phyloP scores from a whole-genome alignment of 2,888 invertebrate genomes.

The Acleris emargana region DNA sequence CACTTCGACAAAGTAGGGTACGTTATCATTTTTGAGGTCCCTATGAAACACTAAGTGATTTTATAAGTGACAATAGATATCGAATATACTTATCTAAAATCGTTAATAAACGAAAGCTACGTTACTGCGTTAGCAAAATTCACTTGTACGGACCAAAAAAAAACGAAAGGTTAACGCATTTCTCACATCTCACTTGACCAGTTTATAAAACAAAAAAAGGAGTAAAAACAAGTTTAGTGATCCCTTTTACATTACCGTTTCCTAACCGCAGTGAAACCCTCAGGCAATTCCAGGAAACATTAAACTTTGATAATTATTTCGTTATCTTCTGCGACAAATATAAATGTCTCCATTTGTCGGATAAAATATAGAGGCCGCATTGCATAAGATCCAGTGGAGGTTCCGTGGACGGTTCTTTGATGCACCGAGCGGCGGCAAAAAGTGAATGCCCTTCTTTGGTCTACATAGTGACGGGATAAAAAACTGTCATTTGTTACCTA shows the following conservation, averaged over 20 bases:
- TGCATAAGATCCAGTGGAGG: background rate
- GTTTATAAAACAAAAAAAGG: too few relatives aligned
- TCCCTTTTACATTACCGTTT: background rate
- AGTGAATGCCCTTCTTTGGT: slow-evolving; percentile 11
- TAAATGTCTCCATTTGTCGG: slow-evolving; percentile 46
- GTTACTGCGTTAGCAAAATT: too few relatives aligned
- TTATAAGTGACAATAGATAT: too few relatives aligned
- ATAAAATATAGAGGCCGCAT: background rate
- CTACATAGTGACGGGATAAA: slow-evolving; percentile 11
- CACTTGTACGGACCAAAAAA: too few relatives aligned
- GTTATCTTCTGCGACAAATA: slow-evolving; percentile 36
- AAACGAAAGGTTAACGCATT: too few relatives aligned
- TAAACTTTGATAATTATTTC: slow-evolving; percentile 42
- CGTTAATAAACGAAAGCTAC: too few relatives aligned
- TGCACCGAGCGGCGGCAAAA: slow-evolving; percentile 22
- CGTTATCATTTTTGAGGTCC: too few relatives aligned
- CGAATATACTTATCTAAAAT: too few relatives aligned
- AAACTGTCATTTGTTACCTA: slow-evolving; percentile 30
- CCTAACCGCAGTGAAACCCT: background rate
- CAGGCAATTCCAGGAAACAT: slow-evolving; percentile 12
- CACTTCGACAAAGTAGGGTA: too few relatives aligned
- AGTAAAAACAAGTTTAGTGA: too few relatives aligned
- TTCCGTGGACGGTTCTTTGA: slow-evolving; percentile 22
- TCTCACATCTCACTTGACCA: too few relatives aligned
- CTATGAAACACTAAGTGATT: too few relatives aligned